Conservation (phyloP, 2,113 vertebrate genomes). For the Semicossyphus pulcher region DNA sequence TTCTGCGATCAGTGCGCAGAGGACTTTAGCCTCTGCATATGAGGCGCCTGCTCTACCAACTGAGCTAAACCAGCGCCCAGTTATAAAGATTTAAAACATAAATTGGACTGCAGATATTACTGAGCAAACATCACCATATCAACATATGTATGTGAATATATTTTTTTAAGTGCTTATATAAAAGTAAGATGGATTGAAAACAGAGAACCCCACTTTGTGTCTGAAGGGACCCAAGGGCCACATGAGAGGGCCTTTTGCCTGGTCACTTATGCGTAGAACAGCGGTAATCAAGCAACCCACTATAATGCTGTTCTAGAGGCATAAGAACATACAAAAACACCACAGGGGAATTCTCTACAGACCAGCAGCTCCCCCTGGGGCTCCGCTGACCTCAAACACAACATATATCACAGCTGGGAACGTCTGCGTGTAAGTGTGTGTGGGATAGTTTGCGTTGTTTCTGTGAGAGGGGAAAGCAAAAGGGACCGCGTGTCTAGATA, state of each 20-base stretch:
- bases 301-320: background rate
- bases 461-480: background rate
- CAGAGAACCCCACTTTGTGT: background rate
- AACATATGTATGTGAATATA: no score
- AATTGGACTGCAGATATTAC: no score
- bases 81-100: no score
- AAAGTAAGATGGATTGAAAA: no score
- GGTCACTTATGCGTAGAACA: conserved; percentile 61
- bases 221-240: conserved; percentile 21
- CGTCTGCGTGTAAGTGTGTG: conserved; percentile 4
- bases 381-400: conserved; percentile 28
- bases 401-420: conserved; percentile 10
- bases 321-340: conserved; percentile 2
- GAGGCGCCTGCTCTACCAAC: no score
- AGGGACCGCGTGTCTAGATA: conserved; percentile 1
- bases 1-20: no score
- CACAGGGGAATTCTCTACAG: conserved; percentile 26
- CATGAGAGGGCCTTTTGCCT: conserved; percentile 54
- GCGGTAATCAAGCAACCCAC: conserved; percentile 37
- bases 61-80: no score
- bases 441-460: conserved; percentile 5
- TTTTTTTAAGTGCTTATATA: no score
- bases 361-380: conserved; percentile 47
- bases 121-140: no score
- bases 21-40: no score